These are phyloP conservation scores for Periophthalmus modestus DNA, from an alignment of 2,113 vertebrate species.

Conservation along the genomic window DNA sequence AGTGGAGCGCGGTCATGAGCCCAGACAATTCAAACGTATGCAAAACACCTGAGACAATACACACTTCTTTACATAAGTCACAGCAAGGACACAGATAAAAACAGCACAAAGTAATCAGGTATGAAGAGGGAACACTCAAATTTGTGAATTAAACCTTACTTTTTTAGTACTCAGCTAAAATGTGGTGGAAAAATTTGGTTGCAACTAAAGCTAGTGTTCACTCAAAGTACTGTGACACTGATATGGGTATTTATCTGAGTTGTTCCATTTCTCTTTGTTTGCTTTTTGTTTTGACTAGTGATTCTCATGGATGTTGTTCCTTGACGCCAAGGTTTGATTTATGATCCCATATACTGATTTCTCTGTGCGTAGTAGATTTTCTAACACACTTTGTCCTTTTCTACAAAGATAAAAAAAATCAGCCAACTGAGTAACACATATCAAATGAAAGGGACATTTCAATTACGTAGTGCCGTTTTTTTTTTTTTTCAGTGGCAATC, in stretches of 20 bases:
- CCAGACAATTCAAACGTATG: background rate
- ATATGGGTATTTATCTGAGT: background rate
- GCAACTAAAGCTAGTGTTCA: too few species aligned
- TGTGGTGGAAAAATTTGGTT: too few species aligned
- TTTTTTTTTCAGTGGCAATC: slow-evolving; percentile 5
- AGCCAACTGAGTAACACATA: background rate
- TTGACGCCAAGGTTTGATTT: background rate
- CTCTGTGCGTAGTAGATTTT: background rate
- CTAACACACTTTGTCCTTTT: background rate
- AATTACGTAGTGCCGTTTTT: background rate
- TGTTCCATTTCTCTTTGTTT: too few species aligned
- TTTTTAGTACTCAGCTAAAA: too few species aligned
- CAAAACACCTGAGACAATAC: slow-evolving; percentile 12
- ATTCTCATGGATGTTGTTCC: background rate
- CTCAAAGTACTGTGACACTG: background rate
- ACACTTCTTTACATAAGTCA: background rate
- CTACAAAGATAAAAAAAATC: background rate
- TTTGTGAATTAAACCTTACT: background rate
- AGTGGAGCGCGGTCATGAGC: background rate
- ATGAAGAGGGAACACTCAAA: background rate
- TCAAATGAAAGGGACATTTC: background rate
- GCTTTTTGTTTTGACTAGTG: too few species aligned
- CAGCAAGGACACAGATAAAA: background rate
- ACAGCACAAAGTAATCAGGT: background rate
- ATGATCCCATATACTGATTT: background rate